Conservation (phyloP, 2,888 invertebrate species). For the Notodonta ziczac region DNA sequence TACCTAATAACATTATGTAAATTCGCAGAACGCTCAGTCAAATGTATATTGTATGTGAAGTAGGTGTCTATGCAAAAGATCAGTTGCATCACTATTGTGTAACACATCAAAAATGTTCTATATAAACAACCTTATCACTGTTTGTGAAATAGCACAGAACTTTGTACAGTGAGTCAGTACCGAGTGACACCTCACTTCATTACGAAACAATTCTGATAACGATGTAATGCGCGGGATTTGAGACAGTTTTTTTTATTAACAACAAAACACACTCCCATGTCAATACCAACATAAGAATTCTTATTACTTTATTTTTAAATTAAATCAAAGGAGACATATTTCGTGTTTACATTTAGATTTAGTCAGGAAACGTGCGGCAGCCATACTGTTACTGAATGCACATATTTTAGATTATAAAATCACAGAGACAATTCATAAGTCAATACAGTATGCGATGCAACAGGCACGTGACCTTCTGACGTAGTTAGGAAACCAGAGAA, state of each 20-base stretch:
- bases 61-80: conserved; percentile 14
- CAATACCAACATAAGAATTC: no score
- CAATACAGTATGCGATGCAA: conserved; percentile 12
- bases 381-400: conserved; percentile 13
- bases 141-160: conserved; percentile 39
- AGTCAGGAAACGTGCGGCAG: background rate
- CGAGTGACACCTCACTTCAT: conserved; percentile 25
- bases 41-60: conserved; percentile 2
- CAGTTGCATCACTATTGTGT: conserved; percentile 27
- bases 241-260: background rate
- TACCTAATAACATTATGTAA: conserved; percentile 21
- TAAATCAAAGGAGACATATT: no score
- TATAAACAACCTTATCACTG: conserved; percentile 45
- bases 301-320: no score
- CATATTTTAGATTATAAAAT: conserved; percentile 15
- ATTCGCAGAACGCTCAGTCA: conserved; percentile 11
- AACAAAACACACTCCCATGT: no score
- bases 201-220: conserved; percentile 44
- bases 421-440: conserved; percentile 6
- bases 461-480: conserved; percentile 16
- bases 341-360: no score
- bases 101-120: conserved; percentile 40
- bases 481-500: conserved; percentile 15
- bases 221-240: conserved; percentile 10
- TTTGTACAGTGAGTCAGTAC: conserved; percentile 49